Evolutionary conservation across 2,888 invertebrate genomes (phyloP).

Genomic region (Phytoseiulus persimilis): DNA sequence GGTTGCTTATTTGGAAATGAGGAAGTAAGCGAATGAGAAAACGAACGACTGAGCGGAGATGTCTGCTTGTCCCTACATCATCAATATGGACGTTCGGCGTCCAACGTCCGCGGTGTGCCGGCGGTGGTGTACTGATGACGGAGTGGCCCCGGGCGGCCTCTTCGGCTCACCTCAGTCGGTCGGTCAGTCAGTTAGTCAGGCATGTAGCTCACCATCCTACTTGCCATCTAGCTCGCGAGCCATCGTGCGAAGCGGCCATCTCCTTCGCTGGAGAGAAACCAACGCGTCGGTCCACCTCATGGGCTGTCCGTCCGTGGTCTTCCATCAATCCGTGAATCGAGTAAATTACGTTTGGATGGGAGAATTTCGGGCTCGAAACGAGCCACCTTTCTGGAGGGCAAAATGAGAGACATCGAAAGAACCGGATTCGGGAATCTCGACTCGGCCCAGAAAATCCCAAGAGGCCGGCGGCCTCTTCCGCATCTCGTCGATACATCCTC

Average conservation of each 20-base stretch:
- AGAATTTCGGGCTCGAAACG: neutral
- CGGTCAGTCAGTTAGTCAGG: neutral
- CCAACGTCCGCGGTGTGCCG: neutral
- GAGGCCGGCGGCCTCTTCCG: neutral
- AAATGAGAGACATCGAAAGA: neutral
- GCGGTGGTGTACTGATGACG: neutral
- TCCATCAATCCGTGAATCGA: neutral
- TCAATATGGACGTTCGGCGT: neutral
- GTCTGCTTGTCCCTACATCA: slow-evolving; percentile 5
- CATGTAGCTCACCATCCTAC: neutral
- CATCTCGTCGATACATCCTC: neutral
- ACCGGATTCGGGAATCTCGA: neutral
- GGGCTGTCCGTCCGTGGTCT: neutral
- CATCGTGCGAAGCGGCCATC: neutral
- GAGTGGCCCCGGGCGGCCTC: slow-evolving; percentile 5
- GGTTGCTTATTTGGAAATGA: neutral
- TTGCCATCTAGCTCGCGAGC: neutral
- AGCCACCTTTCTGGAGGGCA: neutral
- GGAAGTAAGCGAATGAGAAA: neutral
- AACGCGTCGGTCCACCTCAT: too few species aligned
- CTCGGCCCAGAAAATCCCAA: neutral
- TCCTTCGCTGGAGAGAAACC: neutral
- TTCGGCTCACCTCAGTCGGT: neutral
- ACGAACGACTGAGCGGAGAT: neutral
- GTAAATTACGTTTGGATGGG: neutral